phyloP scores from a whole-genome alignment of 2,888 invertebrate genomes.

The Oxytorus armatus region DNA sequence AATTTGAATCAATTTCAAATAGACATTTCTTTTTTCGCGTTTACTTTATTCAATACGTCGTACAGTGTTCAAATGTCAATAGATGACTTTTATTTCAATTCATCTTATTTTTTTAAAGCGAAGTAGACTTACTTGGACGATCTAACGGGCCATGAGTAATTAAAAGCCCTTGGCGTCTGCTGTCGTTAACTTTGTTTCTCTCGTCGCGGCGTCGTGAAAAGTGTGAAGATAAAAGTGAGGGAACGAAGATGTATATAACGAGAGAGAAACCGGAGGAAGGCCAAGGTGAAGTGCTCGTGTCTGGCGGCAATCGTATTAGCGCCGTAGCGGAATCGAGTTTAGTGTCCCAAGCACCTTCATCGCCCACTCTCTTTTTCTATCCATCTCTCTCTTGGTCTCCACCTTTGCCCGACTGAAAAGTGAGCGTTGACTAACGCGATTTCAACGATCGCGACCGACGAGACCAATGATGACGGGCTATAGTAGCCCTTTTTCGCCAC shows the following conservation, averaged over 20 bases:
- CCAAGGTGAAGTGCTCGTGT: constrained; percentile 67
- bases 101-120: constrained; percentile 24
- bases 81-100: too few relatives aligned
- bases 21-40: too few relatives aligned
- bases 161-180: constrained; percentile 59
- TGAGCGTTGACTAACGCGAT: constrained; percentile 60
- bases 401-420: constrained; percentile 58
- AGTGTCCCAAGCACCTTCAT: constrained; percentile 52
- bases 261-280: constrained; percentile 2
- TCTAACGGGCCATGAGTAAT: constrained; percentile 54
- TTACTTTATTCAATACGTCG: too few relatives aligned
- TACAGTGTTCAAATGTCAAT: constrained; percentile 40
- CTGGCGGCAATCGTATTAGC: constrained; percentile 67
- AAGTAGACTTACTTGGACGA: constrained; percentile 30
- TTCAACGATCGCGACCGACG: constrained; percentile 69
- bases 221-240: constrained; percentile 43
- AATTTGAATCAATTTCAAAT: constrained; percentile 8
- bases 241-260: background rate
- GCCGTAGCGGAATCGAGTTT: constrained; percentile 66
- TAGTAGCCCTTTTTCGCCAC: constrained; percentile 20
- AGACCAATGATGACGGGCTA: constrained; percentile 59
- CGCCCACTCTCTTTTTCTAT: background rate
- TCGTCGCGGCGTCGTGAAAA: too few relatives aligned
- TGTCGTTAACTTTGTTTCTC: constrained; percentile 68
- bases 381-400: constrained; percentile 27